Evolutionary conservation across 2,113 vertebrate genomes (phyloP).

Genomic region (Chloebia gouldiae): DNA sequence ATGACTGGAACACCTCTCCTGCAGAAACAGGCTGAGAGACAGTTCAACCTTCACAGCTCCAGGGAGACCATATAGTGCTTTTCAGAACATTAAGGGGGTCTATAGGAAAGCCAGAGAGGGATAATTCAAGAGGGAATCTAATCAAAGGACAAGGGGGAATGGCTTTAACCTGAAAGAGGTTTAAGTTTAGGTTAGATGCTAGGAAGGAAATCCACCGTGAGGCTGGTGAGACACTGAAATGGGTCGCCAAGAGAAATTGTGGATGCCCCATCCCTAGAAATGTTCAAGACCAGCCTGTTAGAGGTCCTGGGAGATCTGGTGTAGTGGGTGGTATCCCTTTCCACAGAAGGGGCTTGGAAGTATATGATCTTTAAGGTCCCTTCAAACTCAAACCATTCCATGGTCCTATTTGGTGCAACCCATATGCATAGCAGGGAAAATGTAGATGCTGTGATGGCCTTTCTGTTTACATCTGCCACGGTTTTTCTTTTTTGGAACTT

Average conservation of each 20-base stretch:
- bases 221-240: background rate
- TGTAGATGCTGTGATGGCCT: background rate
- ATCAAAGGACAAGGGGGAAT: background rate
- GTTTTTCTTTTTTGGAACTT: background rate
- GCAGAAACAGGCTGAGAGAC: background rate
- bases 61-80: background rate
- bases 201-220: background rate
- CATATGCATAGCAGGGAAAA: background rate
- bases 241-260: background rate
- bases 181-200: background rate
- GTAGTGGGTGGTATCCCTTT: background rate
- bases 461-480: background rate
- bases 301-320: background rate
- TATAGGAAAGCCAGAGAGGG: background rate
- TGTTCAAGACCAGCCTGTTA: background rate
- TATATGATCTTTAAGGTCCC: background rate
- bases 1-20: background rate
- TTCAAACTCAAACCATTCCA: background rate
- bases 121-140: background rate
- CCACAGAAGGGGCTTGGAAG: background rate
- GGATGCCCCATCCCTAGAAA: background rate
- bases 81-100: background rate
- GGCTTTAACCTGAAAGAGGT: background rate
- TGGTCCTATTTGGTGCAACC: background rate
- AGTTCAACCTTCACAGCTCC: background rate